Conservation (phyloP, 1,140 invertebrate species). For the Leptestheria dahalacensis region DNA sequence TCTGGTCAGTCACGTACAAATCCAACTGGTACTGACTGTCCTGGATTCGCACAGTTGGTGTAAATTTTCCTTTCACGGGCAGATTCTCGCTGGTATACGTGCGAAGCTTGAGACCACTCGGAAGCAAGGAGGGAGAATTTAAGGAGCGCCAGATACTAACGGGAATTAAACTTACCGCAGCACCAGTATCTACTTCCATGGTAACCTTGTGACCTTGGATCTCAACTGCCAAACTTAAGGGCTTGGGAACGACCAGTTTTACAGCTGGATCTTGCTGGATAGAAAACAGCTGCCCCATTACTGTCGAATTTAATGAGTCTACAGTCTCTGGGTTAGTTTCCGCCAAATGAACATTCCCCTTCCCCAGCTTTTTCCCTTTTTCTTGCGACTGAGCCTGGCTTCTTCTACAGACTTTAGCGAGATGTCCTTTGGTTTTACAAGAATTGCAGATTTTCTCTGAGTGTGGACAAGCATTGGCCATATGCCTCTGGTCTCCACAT, state of each 20-base stretch:
- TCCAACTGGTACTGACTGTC: background rate
- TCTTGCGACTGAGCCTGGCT: background rate
- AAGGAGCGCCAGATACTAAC: background rate
- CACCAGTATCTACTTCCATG: background rate
- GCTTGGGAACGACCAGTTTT: background rate
- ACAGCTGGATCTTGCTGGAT: background rate
- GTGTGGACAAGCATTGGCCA: background rate
- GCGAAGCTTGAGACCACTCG: background rate
- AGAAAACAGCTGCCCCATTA: background rate
- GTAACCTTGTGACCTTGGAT: background rate
- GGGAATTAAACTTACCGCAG: background rate
- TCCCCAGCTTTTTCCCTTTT: background rate
- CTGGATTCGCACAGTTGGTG: background rate
- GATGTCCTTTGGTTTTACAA: background rate
- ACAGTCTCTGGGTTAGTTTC: background rate
- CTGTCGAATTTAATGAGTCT: background rate
- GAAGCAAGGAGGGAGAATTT: background rate
- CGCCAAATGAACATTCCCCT: background rate
- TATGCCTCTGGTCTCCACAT: background rate
- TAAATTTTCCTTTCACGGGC: background rate
- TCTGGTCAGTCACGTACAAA: constrained; percentile 24
- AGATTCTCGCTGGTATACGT: background rate
- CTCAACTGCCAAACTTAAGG: background rate
- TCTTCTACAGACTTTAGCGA: background rate
- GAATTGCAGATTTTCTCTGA: background rate